Base-by-base conservation (phyloP, 1,140 invertebrate genomes). In the Bombus pascuorum region DNA sequence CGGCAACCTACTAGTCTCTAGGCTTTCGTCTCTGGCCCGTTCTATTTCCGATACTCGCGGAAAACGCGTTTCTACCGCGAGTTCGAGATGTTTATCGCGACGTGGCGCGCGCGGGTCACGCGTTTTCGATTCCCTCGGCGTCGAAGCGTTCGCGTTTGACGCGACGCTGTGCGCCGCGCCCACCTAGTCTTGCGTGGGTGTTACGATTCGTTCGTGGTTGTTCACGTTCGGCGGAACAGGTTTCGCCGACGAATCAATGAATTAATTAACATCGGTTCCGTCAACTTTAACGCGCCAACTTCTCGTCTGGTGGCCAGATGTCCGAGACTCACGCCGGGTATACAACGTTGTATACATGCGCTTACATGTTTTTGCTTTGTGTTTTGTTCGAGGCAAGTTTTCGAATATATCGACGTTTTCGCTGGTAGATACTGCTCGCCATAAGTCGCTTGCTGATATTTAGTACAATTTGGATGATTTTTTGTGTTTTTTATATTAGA, bases 31-130 rank as follows among this genome's bases (percentile, higher is more conserved):
- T 72, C 6, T 32, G 57, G 79, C 75, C 37, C 75, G 79, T 86
- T 86, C 89, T 90, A 90, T 90, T 90, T 90, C 89, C 83, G 88
- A 86, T 86, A 73, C 47, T 37, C 76, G 74, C 89, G 87, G 81
- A 89, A 90, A 90, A 87, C 70, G 76, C 59, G 57, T 59, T 89
- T 86, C 72, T 84, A 77, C 78, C 86, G 66, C 42, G 6, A 37
- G 70, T 83, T 53, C 37, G 6, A 37, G 70, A 81, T 72, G 15
- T 68, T 79, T 78, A 44, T 66, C 53, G 73, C 47, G 4, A 39
- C 75, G 44, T 25, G 32, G 59, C 70, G 57, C 8, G 39, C 71
- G 8, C 42, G 18, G 10, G 57, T 74, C 71, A 53, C 66, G n/a
- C 22, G 42, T 32, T 42, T 42, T 39, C 72, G 34, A 47, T 70